Evolutionary conservation across 2,888 invertebrate genomes (phyloP).

Genomic region (Sminthurinus aureus): DNA sequence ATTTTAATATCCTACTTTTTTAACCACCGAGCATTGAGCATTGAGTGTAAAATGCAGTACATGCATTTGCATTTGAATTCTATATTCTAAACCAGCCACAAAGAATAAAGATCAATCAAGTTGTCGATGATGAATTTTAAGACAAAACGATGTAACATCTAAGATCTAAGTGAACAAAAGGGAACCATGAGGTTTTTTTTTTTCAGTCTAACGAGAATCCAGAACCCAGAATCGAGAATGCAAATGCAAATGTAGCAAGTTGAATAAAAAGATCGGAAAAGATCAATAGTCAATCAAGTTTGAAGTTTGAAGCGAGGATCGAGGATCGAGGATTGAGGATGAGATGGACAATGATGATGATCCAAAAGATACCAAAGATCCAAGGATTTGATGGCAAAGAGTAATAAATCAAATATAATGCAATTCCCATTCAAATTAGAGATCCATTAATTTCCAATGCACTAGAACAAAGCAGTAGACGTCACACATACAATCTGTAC

Average conservation of each 20-base stretch:
- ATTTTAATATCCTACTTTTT: too few relatives aligned
- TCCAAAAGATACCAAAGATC: too few relatives aligned
- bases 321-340: not conserved
- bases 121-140: not conserved
- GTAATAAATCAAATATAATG: conserved; percentile 25
- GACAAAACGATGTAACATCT: not conserved
- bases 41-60: too few relatives aligned
- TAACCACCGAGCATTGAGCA: too few relatives aligned
- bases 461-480: too few relatives aligned
- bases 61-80: not conserved
- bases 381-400: not conserved
- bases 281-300: conserved; percentile 29
- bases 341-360: conserved; percentile 4
- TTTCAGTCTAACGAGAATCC: not conserved
- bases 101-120: not conserved
- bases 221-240: too few relatives aligned
- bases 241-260: not conserved
- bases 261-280: conserved; percentile 15
- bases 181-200: not conserved
- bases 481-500: not conserved
- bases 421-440: conserved; percentile 16
- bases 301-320: not conserved
- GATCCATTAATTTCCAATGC: not conserved
- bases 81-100: not conserved
- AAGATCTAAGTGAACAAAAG: too few relatives aligned